Evolutionary conservation across 2,797 vertebrate genomes (phyloP).

Genomic region (Eremophila alpestris): DNA sequence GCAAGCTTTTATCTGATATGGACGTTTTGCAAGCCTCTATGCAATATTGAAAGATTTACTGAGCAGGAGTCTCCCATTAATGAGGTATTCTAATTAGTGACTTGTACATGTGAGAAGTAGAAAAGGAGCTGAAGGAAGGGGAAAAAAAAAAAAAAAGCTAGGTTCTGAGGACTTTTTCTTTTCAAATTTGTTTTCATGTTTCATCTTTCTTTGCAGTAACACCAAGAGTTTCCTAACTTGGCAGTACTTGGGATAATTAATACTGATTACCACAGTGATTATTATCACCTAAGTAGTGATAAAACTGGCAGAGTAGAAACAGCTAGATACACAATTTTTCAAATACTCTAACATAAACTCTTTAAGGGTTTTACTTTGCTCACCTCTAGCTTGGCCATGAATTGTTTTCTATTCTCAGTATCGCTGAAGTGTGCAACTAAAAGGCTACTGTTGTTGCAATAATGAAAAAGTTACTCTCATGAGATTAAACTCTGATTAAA

Average conservation of each 20-base stretch:
- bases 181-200: slow-evolving; percentile 17
- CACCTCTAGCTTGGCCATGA: neutral
- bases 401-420: neutral
- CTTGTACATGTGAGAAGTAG: neutral
- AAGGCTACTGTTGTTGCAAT: neutral
- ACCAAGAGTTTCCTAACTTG: neutral
- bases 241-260: slow-evolving; percentile 9
- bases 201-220: slow-evolving; percentile 23
- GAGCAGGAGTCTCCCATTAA: slow-evolving; percentile 1
- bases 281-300: neutral
- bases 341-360: neutral
- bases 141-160: neutral
- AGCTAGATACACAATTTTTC: neutral
- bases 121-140: neutral
- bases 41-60: neutral
- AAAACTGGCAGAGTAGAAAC: neutral
- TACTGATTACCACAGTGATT: neutral
- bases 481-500: neutral
- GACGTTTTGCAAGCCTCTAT: neutral
- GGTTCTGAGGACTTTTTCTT: neutral
- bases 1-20: neutral
- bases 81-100: slow-evolving; percentile 51
- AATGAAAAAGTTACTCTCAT: neutral
- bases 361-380: neutral
- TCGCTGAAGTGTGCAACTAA: neutral